These are phyloP conservation scores for Mixornis gularis DNA, from an alignment of 2,113 vertebrate genomes.

Conservation along the genomic window DNA sequence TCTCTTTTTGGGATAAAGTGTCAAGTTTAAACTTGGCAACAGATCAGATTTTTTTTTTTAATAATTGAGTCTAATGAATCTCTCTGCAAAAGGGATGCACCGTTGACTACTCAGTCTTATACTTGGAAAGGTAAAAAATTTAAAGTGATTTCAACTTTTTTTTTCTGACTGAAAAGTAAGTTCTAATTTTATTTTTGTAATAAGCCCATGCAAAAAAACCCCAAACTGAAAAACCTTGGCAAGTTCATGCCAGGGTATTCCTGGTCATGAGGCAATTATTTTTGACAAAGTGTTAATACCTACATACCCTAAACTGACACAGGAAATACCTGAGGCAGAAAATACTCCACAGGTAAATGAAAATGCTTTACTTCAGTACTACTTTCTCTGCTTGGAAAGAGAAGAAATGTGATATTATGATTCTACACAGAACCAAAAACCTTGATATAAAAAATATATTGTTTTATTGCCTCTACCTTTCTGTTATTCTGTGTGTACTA, in stretches of 20 bases:
- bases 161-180: not conserved
- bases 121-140: constrained; percentile 21
- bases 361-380: not conserved
- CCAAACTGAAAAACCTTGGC: not conserved
- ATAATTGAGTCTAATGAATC: constrained; percentile 54
- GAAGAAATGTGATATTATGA: not conserved
- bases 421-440: constrained; percentile 21
- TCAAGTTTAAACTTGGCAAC: constrained; percentile 66
- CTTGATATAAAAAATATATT: not conserved
- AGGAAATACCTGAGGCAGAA: not conserved
- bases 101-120: constrained; percentile 37
- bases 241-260: not conserved
- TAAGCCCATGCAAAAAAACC: not conserved
- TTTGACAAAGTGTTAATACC: not conserved
- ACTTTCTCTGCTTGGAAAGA: not conserved
- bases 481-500: constrained; percentile 51
- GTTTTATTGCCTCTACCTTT: constrained; percentile 45
- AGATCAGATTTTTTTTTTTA: constrained; percentile 59
- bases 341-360: not conserved
- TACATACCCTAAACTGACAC: not conserved
- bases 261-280: not conserved
- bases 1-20: constrained; percentile 68
- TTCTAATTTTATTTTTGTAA: constrained; percentile 43
- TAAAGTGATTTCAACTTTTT: not conserved
- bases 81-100: constrained; percentile 76